Evolutionary conservation across 1,140 invertebrate species (phyloP).

Genomic region (Papilio helenus): DNA sequence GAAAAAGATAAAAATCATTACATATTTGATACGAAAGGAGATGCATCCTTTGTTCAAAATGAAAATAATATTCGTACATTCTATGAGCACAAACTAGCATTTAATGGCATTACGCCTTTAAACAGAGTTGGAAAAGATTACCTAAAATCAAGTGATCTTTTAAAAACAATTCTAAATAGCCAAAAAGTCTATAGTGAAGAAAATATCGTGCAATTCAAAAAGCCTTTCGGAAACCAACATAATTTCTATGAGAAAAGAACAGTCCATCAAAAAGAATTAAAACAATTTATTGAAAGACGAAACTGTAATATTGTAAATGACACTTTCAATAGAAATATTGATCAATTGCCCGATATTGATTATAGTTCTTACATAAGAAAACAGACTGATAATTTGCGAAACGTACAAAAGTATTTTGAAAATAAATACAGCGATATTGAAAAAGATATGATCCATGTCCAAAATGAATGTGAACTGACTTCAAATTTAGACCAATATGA

Average conservation of each 20-base stretch:
- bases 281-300: not conserved
- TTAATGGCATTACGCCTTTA: not conserved
- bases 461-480: not conserved
- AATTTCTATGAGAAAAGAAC: too few relatives aligned
- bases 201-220: not conserved
- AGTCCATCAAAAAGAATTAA: too few relatives aligned
- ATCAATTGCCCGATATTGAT: not conserved
- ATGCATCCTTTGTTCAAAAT: not conserved
- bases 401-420: not conserved
- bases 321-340: not conserved
- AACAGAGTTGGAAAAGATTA: constrained; percentile 16
- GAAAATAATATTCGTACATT: not conserved
- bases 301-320: not conserved
- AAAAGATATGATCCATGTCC: not conserved
- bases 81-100: not conserved
- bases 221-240: not conserved
- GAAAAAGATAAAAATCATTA: not conserved
- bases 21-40: not conserved
- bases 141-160: constrained; percentile 56
- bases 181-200: constrained; percentile 35
- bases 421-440: not conserved
- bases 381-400: not conserved
- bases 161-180: constrained; percentile 51
- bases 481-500: not conserved
- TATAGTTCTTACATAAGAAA: not conserved